Conservation (phyloP, 2,113 vertebrate genomes). For the Seriola dumerili region DNA sequence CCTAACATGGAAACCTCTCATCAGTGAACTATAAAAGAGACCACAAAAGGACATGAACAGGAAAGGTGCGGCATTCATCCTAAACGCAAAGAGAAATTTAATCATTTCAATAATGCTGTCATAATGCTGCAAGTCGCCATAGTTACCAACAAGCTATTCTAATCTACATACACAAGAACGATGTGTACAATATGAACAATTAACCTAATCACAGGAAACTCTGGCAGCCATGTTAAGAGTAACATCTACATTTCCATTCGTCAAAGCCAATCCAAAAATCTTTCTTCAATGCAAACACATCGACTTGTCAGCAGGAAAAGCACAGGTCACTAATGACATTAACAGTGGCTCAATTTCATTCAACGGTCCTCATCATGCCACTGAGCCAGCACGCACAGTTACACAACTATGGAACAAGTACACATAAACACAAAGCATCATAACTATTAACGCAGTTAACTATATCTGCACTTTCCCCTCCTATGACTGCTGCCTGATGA, state of each 20-base stretch:
- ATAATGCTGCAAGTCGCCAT: neutral
- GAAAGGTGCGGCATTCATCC: constrained; percentile 33
- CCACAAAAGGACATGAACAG: constrained; percentile 44
- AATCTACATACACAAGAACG: neutral
- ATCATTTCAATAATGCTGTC: neutral
- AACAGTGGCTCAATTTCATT: neutral
- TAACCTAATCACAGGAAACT: neutral
- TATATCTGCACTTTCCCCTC: neutral
- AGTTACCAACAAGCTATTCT: neutral
- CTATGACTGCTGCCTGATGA: neutral
- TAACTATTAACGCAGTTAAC: neutral
- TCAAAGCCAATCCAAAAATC: neutral
- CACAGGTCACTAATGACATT: neutral
- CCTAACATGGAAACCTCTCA: constrained; percentile 65
- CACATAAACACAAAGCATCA: neutral
- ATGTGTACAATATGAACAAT: neutral
- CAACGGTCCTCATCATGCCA: neutral
- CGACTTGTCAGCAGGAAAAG: neutral
- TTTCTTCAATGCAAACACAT: neutral
- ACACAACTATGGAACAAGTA: neutral
- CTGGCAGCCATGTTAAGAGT: neutral
- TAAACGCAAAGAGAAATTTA: neutral
- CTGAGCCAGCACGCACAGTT: neutral
- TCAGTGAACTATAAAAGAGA: constrained; percentile 47
- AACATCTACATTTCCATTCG: neutral